These are phyloP conservation scores for Cephus cinctus DNA, from an alignment of 1,140 invertebrate species.

Conservation along the genomic window DNA sequence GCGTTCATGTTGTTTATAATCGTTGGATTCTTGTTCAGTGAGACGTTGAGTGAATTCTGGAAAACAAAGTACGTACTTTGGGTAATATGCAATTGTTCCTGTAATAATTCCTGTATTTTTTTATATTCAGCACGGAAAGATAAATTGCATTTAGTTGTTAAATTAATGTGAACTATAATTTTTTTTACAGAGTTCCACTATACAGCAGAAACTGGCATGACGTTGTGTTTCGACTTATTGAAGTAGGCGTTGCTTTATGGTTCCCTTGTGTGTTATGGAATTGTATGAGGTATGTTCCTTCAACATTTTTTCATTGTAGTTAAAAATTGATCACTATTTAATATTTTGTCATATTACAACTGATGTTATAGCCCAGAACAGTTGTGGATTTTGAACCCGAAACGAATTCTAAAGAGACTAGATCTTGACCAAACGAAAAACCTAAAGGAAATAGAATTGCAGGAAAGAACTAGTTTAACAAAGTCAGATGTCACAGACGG, in stretches of 20 bases:
- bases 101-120: neutral
- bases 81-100: neutral
- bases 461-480: slow-evolving; percentile 46
- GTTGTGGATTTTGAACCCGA: slow-evolving; percentile 91
- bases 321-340: slow-evolving; percentile 2
- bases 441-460: slow-evolving; percentile 58
- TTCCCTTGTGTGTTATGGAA: slow-evolving; percentile 95
- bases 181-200: slow-evolving; percentile 71
- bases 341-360: slow-evolving; percentile 14
- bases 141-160: slow-evolving; percentile 11
- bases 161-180: slow-evolving; percentile 11
- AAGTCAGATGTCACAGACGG: slow-evolving; percentile 35
- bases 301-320: slow-evolving; percentile 1
- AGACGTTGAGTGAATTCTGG: slow-evolving; percentile 89
- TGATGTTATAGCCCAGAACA: slow-evolving; percentile 71
- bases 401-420: slow-evolving; percentile 72
- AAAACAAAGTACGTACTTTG: slow-evolving; percentile 73
- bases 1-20: slow-evolving; percentile 83
- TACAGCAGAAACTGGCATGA: slow-evolving; percentile 89
- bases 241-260: slow-evolving; percentile 93
- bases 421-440: slow-evolving; percentile 52
- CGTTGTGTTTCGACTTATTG: slow-evolving; percentile 84
- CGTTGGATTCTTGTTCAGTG: slow-evolving; percentile 84
- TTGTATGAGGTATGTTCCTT: slow-evolving; percentile 69
- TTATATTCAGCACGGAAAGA: neutral